A percentile compares a stretch with the other conserved stretches of the same genome.
Conservation (phyloP, 64 coral and sea anemone genomes). For the Pocillopora verrucosa region DNA sequence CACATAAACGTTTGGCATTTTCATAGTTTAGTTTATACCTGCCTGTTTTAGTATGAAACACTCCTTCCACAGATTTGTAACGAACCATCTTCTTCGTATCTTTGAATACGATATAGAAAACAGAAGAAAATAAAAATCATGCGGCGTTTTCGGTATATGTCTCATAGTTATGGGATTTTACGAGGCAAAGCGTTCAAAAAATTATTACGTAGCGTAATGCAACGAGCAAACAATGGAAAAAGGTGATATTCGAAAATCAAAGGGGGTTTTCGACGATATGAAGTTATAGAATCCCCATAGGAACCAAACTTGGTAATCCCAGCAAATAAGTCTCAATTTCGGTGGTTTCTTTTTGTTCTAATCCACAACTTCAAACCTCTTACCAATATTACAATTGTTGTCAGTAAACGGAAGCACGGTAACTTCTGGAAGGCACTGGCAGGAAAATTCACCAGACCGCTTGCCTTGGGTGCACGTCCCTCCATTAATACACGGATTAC, state of each 20-base stretch:
- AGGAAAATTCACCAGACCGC: not conserved
- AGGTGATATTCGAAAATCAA: too few species aligned
- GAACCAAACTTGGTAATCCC: too few species aligned
- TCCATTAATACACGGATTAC: not conserved
- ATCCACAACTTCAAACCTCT: not conserved
- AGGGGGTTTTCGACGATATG: too few species aligned
- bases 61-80: not conserved
- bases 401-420: not conserved
- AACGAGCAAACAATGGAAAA: too few species aligned
- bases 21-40: not conserved
- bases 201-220: too few species aligned
- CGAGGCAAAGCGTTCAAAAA: too few species aligned
- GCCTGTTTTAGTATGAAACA: not conserved
- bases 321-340: too few species aligned
- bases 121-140: not conserved
- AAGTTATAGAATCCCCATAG: too few species aligned
- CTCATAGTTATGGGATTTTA: too few species aligned
- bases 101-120: not conserved
- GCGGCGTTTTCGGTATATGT: too few species aligned
- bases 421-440: not conserved
- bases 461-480: not conserved
- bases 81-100: not conserved
- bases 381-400: conserved; percentile 4
- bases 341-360: too few species aligned
- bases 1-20: not conserved